Conservation (phyloP, 2,888 invertebrate genomes). For the Lasioglossum lativentre region DNA sequence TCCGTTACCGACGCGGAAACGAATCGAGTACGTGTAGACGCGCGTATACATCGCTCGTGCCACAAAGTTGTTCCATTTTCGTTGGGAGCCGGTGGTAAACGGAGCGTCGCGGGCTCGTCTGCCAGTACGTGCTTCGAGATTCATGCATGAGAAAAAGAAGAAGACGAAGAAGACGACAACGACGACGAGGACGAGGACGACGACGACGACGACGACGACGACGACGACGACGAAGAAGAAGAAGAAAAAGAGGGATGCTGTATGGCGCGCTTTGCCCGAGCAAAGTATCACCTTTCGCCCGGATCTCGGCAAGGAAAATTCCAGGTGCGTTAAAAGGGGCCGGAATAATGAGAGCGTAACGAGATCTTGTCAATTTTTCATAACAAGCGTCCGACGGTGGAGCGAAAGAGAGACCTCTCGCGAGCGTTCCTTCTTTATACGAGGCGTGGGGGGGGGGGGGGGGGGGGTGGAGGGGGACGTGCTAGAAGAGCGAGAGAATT, state of each 20-base stretch:
- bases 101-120: slow-evolving; percentile 13
- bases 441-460: no score
- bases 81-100: not conserved
- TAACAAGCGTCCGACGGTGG: slow-evolving; percentile 59
- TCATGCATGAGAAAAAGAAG: slow-evolving; percentile 19
- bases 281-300: slow-evolving; percentile 35
- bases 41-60: not conserved
- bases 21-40: not conserved
- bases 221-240: not conserved
- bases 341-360: slow-evolving; percentile 67
- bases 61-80: slow-evolving; percentile 10
- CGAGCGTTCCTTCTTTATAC: slow-evolving; percentile 1
- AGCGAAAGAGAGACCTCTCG: not conserved
- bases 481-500: not conserved
- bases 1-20: slow-evolving; percentile 15
- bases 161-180: not conserved
- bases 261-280: not conserved
- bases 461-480: not conserved
- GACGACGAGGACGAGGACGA: not conserved
- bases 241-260: not conserved
- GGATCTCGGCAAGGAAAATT: slow-evolving; percentile 30
- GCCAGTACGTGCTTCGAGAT: not conserved
- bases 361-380: slow-evolving; percentile 66
- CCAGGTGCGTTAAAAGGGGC: slow-evolving; percentile 43
- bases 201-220: not conserved